Conservation (phyloP, 2,888 invertebrate species). For the Argyra leucocephala region DNA sequence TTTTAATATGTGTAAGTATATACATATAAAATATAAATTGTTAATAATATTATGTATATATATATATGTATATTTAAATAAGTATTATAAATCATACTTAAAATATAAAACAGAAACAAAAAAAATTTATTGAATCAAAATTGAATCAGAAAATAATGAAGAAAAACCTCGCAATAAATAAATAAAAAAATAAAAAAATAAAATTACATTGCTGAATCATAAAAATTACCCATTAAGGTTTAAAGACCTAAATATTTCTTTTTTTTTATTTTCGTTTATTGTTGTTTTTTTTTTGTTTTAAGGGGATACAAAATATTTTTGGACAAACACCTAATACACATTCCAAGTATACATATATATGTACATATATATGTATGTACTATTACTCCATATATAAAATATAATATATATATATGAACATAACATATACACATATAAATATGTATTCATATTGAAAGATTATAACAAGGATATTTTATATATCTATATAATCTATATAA, state of each 20-base stretch:
- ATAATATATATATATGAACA: background rate
- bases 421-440: background rate
- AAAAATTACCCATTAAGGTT: conserved; percentile 3
- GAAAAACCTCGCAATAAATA: no score
- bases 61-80: no score
- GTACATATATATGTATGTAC: background rate
- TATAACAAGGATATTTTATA: background rate
- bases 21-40: no score
- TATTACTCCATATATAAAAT: no score
- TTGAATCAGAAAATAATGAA: no score
- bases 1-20: no score
- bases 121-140: no score
- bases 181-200: background rate
- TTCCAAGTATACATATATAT: background rate
- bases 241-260: background rate
- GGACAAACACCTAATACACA: background rate
- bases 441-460: background rate
- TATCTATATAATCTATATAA: no score
- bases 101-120: no score
- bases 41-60: no score
- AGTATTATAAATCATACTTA: no score
- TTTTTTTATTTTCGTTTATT: background rate
- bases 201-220: conserved; percentile 4
- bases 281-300: background rate
- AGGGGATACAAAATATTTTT: background rate